Conservation (phyloP, 2,888 invertebrate species). For the Aphodius sticticus region DNA sequence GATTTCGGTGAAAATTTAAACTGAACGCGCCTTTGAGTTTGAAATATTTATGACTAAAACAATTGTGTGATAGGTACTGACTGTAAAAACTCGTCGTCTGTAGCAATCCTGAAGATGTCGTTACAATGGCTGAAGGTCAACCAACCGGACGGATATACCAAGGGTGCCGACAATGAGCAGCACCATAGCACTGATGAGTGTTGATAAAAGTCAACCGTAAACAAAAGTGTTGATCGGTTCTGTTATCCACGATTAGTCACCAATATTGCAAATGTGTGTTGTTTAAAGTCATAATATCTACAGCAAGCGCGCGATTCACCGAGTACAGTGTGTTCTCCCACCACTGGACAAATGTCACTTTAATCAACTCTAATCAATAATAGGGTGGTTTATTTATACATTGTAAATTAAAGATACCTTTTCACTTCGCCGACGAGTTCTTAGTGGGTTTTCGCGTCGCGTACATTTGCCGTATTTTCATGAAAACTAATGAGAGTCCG, state of each 20-base stretch:
- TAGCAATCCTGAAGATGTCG: too few species aligned
- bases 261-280: too few species aligned
- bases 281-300: conserved; percentile 27
- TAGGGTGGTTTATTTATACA: conserved; percentile 48
- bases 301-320: conserved; percentile 30
- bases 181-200: not conserved
- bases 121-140: too few species aligned
- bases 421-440: not conserved
- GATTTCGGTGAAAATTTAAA: too few species aligned
- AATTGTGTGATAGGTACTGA: too few species aligned
- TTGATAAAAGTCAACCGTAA: not conserved
- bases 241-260: not conserved
- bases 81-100: too few species aligned
- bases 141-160: too few species aligned
- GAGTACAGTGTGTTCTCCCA: conserved; percentile 38
- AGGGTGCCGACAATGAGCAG: too few species aligned
- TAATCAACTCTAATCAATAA: conserved; percentile 48
- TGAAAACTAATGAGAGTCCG: too few species aligned
- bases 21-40: too few species aligned
- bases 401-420: conserved; percentile 63
- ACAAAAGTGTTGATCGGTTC: not conserved
- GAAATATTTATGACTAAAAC: too few species aligned
- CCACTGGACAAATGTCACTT: conserved; percentile 42
- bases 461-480: too few species aligned
- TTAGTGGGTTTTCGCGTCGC: not conserved